A percentile compares a stretch with the other conserved stretches of the same genome.
These are phyloP conservation scores for Pachliopta kotzebuea DNA, from an alignment of 2,888 invertebrate species.

Conservation along the genomic window DNA sequence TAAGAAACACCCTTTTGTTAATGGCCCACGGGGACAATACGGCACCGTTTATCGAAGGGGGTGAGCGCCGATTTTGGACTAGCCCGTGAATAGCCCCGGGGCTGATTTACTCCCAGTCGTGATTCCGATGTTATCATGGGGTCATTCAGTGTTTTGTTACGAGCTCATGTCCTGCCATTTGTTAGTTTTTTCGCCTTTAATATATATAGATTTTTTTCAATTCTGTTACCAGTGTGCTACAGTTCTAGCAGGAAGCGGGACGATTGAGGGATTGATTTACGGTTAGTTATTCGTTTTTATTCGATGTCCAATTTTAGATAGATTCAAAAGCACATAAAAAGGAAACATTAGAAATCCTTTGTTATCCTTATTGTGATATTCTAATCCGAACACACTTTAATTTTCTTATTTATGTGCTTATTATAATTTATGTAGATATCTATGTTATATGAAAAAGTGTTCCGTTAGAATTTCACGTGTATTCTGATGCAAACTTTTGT, in stretches of 20 bases:
- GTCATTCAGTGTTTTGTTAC: constrained; percentile 68
- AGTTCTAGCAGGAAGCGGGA: constrained; percentile 10
- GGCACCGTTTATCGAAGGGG: constrained; percentile 51
- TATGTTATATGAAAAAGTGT: too few species aligned
- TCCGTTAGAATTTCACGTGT: too few species aligned
- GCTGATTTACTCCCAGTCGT: constrained; percentile 74
- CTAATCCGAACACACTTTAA: too few species aligned
- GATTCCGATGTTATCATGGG: constrained; percentile 65
- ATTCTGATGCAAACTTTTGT: too few species aligned
- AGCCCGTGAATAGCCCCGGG: constrained; percentile 52
- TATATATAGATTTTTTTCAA: constrained; percentile 18
- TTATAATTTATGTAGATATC: too few species aligned
- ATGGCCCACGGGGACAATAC: constrained; percentile 48
- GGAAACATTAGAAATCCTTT: too few species aligned
- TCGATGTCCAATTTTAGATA: constrained; percentile 1
- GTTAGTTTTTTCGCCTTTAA: constrained; percentile 39
- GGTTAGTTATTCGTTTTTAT: constrained; percentile 3
- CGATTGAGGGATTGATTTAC: constrained; percentile 15
- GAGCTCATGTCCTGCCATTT: constrained; percentile 44
- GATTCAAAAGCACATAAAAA: neutral
- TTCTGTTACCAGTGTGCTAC: constrained; percentile 6
- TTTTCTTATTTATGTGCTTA: too few species aligned
- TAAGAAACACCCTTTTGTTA: constrained; percentile 64
- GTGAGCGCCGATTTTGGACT: constrained; percentile 54
- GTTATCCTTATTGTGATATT: too few species aligned